Conservation (phyloP, 1,140 invertebrate genomes). For the Lepidurus packardi region DNA sequence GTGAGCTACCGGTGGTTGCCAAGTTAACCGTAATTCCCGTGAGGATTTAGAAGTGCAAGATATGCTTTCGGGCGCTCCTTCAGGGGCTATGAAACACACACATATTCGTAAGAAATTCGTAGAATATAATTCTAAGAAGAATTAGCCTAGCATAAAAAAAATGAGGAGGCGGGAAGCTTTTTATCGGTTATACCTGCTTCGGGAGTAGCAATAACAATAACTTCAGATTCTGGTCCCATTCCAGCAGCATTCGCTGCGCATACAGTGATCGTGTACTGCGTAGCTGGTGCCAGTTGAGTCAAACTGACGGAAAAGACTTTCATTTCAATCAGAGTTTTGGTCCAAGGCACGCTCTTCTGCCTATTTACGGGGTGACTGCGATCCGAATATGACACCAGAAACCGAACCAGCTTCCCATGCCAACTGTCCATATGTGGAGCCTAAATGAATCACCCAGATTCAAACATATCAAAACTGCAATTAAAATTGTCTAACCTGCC, state of each 20-base stretch:
- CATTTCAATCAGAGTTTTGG: not conserved
- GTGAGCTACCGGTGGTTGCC: slow-evolving; percentile 63
- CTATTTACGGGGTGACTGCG: not conserved
- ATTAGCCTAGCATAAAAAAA: too few relatives aligned
- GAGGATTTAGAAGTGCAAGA: slow-evolving; percentile 64
- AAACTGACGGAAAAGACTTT: slow-evolving; percentile 7
- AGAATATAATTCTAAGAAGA: too few relatives aligned
- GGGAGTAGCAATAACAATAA: slow-evolving; percentile 26
- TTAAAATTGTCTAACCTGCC: slow-evolving; percentile 24
- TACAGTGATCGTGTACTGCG: slow-evolving; percentile 28
- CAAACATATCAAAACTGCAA: not conserved
- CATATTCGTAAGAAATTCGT: not conserved
- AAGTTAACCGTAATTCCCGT: slow-evolving; percentile 67
- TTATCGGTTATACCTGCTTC: slow-evolving; percentile 16
- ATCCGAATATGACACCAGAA: slow-evolving; percentile 28
- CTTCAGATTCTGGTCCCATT: slow-evolving; percentile 25
- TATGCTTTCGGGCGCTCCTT: slow-evolving; percentile 65
- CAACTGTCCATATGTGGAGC: slow-evolving; percentile 27
- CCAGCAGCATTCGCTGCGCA: slow-evolving; percentile 29
- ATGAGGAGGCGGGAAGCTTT: too few relatives aligned
- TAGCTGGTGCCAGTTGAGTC: slow-evolving; percentile 25
- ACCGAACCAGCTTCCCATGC: slow-evolving; percentile 29
- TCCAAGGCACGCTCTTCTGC: not conserved
- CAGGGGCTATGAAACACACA: slow-evolving; percentile 46
- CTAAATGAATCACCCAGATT: not conserved